phyloP scores from a whole-genome alignment of 2,888 invertebrate species.

The Nomada ruficornis region DNA sequence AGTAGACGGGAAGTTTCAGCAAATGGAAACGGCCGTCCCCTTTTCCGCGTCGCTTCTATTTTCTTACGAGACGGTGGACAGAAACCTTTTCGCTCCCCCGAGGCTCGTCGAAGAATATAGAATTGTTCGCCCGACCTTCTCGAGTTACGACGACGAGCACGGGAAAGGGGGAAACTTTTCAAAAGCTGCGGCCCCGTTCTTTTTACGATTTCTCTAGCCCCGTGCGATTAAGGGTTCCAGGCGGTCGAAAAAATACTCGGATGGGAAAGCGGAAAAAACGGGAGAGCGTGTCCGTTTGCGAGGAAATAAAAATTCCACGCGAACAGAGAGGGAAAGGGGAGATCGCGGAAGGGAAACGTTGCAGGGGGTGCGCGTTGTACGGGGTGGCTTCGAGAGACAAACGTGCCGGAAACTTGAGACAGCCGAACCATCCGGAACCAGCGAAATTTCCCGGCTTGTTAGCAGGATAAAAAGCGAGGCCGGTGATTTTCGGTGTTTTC shows the following conservation, averaged over 20 bases:
- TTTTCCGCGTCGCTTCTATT: conserved; percentile 42
- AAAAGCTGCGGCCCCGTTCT: neutral
- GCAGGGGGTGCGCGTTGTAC: too few species aligned
- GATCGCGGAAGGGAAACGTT: neutral
- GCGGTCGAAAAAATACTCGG: conserved; percentile 34
- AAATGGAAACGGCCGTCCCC: conserved; percentile 60
- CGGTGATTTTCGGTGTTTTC: conserved; percentile 47
- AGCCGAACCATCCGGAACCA: conserved; percentile 8
- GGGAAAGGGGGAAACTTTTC: conserved; percentile 19
- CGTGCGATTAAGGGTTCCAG: conserved; percentile 15
- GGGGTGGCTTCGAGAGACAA: conserved; percentile 9
- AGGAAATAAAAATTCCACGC: neutral
- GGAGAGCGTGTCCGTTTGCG: conserved; percentile 33
- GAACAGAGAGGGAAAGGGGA: neutral
- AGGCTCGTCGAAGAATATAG: conserved; percentile 65
- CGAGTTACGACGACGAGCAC: conserved; percentile 38
- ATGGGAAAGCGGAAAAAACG: conserved; percentile 9
- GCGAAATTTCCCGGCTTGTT: conserved; percentile 41
- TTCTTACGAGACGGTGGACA: conserved; percentile 50
- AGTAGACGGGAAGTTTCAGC: conserved; percentile 56
- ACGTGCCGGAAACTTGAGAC: conserved; percentile 27
- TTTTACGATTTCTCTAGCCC: neutral
- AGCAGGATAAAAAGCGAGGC: conserved; percentile 34
- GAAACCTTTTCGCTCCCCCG: conserved; percentile 54
- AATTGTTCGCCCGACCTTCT: conserved; percentile 61